These are phyloP conservation scores for Thymelicus sylvestris DNA, from an alignment of 2,888 invertebrate species.

Conservation along the genomic window DNA sequence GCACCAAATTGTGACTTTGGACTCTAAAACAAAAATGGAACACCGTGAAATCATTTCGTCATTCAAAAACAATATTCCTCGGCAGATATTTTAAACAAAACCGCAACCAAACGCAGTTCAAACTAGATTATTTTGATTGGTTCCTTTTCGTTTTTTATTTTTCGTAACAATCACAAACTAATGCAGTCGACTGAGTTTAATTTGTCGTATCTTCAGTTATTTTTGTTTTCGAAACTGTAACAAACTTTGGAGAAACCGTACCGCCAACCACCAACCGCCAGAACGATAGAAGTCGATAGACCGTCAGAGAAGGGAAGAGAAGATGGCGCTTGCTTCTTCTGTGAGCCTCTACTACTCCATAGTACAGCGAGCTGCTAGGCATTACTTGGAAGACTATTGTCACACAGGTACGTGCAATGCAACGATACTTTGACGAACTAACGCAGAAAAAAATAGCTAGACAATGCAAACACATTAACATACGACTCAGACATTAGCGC, in stretches of 20 bases:
- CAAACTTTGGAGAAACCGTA: slow-evolving; percentile 54
- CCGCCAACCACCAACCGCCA: slow-evolving; percentile 50
- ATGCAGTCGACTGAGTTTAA: slow-evolving; percentile 65
- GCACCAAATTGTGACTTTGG: slow-evolving; percentile 80
- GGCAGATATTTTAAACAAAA: slow-evolving; percentile 58
- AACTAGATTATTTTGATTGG: slow-evolving; percentile 64
- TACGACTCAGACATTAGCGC: too few species aligned
- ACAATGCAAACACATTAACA: background rate
- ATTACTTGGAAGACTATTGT: slow-evolving; percentile 88
- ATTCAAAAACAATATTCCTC: slow-evolving; percentile 65
- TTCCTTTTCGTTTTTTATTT: slow-evolving; percentile 44
- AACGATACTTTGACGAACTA: background rate
- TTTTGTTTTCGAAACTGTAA: slow-evolving; percentile 72
- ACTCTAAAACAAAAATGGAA: slow-evolving; percentile 68
- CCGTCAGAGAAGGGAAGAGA: slow-evolving; percentile 62
- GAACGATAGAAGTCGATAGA: slow-evolving; percentile 55
- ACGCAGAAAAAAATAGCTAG: background rate
- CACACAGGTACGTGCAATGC: slow-evolving; percentile 82
- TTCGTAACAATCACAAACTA: slow-evolving; percentile 55
- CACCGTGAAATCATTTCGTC: slow-evolving; percentile 60
- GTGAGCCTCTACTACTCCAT: slow-evolving; percentile 89
- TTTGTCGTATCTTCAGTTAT: slow-evolving; percentile 63
- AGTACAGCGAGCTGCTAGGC: slow-evolving; percentile 87
- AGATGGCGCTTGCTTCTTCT: slow-evolving; percentile 86
- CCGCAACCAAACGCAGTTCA: slow-evolving; percentile 81